These are phyloP conservation scores for Dryobota labecula DNA, from an alignment of 2,888 invertebrate species.

Conservation along the genomic window DNA sequence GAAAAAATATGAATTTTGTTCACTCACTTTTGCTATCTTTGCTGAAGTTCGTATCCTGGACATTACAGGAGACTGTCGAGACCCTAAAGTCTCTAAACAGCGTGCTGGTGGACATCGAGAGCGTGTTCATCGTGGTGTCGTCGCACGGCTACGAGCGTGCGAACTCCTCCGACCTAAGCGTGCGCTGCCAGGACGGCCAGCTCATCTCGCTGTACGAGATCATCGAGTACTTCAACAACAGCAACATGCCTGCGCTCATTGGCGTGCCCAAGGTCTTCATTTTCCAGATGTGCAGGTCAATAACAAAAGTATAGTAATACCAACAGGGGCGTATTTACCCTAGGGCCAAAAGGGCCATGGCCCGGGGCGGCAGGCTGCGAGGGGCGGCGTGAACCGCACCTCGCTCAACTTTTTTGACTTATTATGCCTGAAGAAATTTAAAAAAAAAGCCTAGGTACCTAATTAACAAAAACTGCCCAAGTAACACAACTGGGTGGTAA, in stretches of 20 bases:
- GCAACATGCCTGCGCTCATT: conserved; percentile 86
- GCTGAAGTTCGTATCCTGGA: neutral
- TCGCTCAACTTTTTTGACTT: too few species aligned
- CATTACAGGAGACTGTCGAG: conserved; percentile 77
- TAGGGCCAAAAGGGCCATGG: too few species aligned
- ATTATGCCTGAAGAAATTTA: too few species aligned
- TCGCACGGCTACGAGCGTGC: conserved; percentile 91
- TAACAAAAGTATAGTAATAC: conserved; percentile 7
- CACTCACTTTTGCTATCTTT: neutral
- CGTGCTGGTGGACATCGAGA: conserved; percentile 87
- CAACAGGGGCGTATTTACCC: too few species aligned
- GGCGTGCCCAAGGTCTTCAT: conserved; percentile 93
- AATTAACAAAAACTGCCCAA: too few species aligned
- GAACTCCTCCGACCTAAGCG: conserved; percentile 87
- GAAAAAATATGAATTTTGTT: neutral
- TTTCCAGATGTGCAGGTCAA: conserved; percentile 93
- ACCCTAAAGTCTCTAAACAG: conserved; percentile 81
- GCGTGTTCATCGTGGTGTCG: conserved; percentile 92
- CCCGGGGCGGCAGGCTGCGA: too few species aligned
- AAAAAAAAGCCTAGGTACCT: too few species aligned
- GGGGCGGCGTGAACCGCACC: too few species aligned
- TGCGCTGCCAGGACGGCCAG: conserved; percentile 91
- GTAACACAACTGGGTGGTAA: too few species aligned
- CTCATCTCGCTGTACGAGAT: conserved; percentile 88
- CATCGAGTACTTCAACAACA: conserved; percentile 91